Evolutionary conservation across 2,888 invertebrate genomes (phyloP), one percentile per base, ranked within the genome.

Genomic region (Tiliacea aurago): DNA sequence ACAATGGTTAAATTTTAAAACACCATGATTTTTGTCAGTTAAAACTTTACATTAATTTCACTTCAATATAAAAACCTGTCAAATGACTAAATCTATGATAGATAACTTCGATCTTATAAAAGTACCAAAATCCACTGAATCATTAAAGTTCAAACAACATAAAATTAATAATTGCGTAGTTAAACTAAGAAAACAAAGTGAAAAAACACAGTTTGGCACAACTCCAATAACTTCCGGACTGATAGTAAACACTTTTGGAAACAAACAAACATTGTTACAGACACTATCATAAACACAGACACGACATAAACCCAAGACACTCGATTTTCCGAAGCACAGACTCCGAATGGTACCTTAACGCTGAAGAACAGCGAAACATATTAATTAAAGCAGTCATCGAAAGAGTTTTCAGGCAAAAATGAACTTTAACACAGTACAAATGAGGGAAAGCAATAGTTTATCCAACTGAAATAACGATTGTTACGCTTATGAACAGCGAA

Each of bases 321-420:
- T 83, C 76, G 89, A 89, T 90, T 86, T 87, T 81, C 82, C 89
- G 84, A 81, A 84, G 87, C 81, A 76, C 89, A 86, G 87, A 87
- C 89, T 86, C 83, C 81, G 86, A 92, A 89, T 91, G 92, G 86
- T 90, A 87, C 82, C 84, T 81, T 81, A 87, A 88, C 76, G 80
- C 80, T 79, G 81, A 80, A 85, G 83, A 86, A 81, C 80, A 73
- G 18, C n/a, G 11, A 63, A 68, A 72, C 70, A 71, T 15, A 58
- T 15, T 41, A 75, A 78, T 75, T 55, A 58, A 11, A 73, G 15
- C 33, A 70, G 1, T 23, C n/a, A 18, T 11, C 18, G 49, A 65
- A 76, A 51, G 0, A 45, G n/a, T 49, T 37, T 61, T 73, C 47
- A 81, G 13, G 51, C 59, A 13, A 85, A 84, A 66, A 33, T 84